Evolutionary conservation across 1,140 invertebrate genomes (phyloP), one percentile per base, ranked within the genome.

Genomic region (Tachypleus tridentatus): DNA sequence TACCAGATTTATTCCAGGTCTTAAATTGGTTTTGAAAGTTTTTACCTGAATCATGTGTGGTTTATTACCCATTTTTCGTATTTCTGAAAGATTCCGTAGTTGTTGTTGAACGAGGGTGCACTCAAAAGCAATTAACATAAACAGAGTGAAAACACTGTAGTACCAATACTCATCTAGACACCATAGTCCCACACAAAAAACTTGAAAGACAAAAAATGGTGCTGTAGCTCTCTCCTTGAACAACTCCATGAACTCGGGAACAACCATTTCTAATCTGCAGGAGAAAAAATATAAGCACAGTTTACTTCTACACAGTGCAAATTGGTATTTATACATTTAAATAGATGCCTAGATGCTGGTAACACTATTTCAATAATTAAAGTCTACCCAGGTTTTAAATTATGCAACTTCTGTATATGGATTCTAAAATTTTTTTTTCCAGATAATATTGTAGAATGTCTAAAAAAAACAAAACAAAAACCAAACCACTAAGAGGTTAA

Each of bases 21-120:
- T 29, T 29, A 29, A 29, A 29, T 29, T 29, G 29, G 0, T 29
- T 29, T 29, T 29, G 29, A 29, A 29, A 29, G 29, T 54, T 8
- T 54, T 54, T 74, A 87, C 86, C 79, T 85, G 86, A 69, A 98
- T 88, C 65, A 84, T 82, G 74, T 96, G 97, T 0, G 95, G 93
- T 78, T 96, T 96, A 71, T 96, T 98, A 11, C 96, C 97, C 97
- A 99, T 99, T 80, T 97, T 95, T n/a, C 96, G 82, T 70, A 99
- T 98, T 80, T 98, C 95, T n/a, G 92, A 86, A 92, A 99, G 97
- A 76, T 99, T 99, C 70, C 90, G 80, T 5, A 99, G 74, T 75
- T 99, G 97, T 74, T 99, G 97, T 73, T 98, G 94, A 1, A 99
- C 97, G 49, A 99, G 82, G 5, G 95, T 98, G 69, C 93, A 97